These are phyloP conservation scores for Amphibalanus amphitrite DNA, from an alignment of 1,140 invertebrate genomes.

Conservation along the genomic window DNA sequence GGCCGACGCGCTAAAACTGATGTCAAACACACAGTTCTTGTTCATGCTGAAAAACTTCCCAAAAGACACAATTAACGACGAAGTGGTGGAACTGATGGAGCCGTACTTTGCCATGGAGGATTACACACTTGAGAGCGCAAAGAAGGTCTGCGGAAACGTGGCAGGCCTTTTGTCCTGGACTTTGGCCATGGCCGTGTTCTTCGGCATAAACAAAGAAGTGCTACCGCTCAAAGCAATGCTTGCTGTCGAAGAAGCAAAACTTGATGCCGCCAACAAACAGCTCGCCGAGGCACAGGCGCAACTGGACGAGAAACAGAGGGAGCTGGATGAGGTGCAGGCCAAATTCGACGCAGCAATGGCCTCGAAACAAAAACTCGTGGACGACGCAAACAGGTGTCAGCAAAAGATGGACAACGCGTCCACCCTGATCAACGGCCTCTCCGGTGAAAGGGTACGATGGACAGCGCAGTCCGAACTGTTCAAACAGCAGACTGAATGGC, in stretches of 20 bases:
- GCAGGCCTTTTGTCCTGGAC: constrained; percentile 75
- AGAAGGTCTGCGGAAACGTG: constrained; percentile 70
- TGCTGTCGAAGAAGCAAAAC: constrained; percentile 47
- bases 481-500: constrained; percentile 33
- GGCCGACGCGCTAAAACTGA: constrained; percentile 60
- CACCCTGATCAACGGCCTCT: constrained; percentile 30
- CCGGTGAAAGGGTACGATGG: constrained; percentile 31
- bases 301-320: constrained; percentile 53
- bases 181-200: constrained; percentile 67
- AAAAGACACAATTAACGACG: constrained; percentile 70
- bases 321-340: constrained; percentile 48
- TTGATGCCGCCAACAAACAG: constrained; percentile 51
- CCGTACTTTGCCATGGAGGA: constrained; percentile 56
- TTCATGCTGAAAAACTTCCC: constrained; percentile 58
- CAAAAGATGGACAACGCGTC: constrained; percentile 33
- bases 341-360: constrained; percentile 56
- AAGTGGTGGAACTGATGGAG: constrained; percentile 60
- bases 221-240: constrained; percentile 70
- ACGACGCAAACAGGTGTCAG: constrained; percentile 30
- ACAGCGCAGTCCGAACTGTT: constrained; percentile 31
- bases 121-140: constrained; percentile 62
- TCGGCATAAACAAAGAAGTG: constrained; percentile 66
- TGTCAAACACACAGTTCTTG: constrained; percentile 61
- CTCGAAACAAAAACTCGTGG: constrained; percentile 36
- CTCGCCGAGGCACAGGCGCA: constrained; percentile 48